Conservation (phyloP, 2,888 invertebrate genomes). For the Azorinus chamasolen region DNA sequence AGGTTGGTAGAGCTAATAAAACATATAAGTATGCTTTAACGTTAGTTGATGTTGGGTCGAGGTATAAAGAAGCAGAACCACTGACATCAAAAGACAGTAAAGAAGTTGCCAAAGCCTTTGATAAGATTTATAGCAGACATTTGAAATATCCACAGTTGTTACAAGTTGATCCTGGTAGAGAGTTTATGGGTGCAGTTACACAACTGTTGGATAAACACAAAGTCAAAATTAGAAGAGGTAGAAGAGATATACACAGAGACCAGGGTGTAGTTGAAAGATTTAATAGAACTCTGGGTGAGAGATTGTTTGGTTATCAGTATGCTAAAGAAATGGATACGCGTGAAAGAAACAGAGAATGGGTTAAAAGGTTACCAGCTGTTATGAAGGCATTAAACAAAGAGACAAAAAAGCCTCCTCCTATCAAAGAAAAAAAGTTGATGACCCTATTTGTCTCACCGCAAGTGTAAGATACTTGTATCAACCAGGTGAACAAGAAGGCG, state of each 20-base stretch:
- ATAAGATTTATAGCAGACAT: too few relatives aligned
- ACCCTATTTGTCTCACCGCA: conserved; percentile 22
- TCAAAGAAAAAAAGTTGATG: conserved; percentile 25
- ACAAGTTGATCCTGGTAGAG: conserved; percentile 55
- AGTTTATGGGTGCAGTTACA: conserved; percentile 52
- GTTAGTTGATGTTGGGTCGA: conserved; percentile 56
- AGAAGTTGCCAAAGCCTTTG: too few relatives aligned
- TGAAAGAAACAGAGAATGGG: conserved; percentile 55
- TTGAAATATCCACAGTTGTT: conserved; percentile 48
- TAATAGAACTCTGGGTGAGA: conserved; percentile 56
- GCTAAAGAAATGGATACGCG: conserved; percentile 42
- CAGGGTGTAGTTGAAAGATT: conserved; percentile 57
- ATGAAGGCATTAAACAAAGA: conserved; percentile 47
- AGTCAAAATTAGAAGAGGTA: too few relatives aligned
- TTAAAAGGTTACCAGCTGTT: conserved; percentile 48
- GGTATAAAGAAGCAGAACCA: conserved; percentile 64
- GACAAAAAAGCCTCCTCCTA: conserved; percentile 35
- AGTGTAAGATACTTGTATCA: conserved; percentile 48
- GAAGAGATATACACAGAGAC: conserved; percentile 50
- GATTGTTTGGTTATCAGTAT: conserved; percentile 58
- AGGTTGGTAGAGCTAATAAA: conserved; percentile 42
- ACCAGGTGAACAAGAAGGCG: conserved; percentile 60
- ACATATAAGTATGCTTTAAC: conserved; percentile 62
- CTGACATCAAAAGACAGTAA: conserved; percentile 47
- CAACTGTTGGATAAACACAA: too few relatives aligned